Base-by-base conservation (phyloP, 2,113 vertebrate genomes). In the Brienomyrus brachyistius region DNA sequence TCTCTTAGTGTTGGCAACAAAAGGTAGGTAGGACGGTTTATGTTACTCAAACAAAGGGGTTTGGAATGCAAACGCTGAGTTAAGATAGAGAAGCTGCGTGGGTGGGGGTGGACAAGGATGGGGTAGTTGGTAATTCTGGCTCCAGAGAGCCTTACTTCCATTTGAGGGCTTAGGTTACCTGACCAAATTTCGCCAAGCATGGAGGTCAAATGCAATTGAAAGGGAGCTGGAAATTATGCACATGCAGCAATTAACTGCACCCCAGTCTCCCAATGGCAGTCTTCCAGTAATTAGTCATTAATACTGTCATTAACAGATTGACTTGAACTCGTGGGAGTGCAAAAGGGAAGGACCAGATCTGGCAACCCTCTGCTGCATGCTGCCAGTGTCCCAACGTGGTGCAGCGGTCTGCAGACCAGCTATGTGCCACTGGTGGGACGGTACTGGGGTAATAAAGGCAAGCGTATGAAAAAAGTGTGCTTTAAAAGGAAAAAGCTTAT, bases 41-140 rank as follows among this genome's bases (percentile, higher is more conserved):
- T 86, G 50, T 88, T 74, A 89, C 91, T 87, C 90, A 54, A 90
- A 82, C 56, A 62, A 90, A 89, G 86, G 15, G 70, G 88, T 70
- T 50, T 90, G 87, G 86, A 89, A 88, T 90, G 88, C 88, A 89
- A 87, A 48, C 77, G 77, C 88, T 70, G 80, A 45, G 5, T 52
- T 85, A 52, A 87, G 45, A 48, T 47, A 62, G 45, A 86, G 35
- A 15, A 80, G 74, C 35, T 80, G 74, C 1, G 13, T 80, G 74
- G 74, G 74, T 43, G 35, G 74, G 74, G 35, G 5, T 17, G 74
- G n/a, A 11, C 0, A 8, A 5, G 80, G 43, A 23, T 19, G 48
- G 85, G 51, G 43, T 48, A 48, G 21, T 45, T 23, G 19, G 43
- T 84, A 84, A n/a, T 84, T 84, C 82, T 48, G 82, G 82, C 40